A percentile compares a stretch with the other conserved stretches of the same genome.
phyloP scores from a whole-genome alignment of 2,113 vertebrate species.

The Lagenorhynchus albirostris region DNA sequence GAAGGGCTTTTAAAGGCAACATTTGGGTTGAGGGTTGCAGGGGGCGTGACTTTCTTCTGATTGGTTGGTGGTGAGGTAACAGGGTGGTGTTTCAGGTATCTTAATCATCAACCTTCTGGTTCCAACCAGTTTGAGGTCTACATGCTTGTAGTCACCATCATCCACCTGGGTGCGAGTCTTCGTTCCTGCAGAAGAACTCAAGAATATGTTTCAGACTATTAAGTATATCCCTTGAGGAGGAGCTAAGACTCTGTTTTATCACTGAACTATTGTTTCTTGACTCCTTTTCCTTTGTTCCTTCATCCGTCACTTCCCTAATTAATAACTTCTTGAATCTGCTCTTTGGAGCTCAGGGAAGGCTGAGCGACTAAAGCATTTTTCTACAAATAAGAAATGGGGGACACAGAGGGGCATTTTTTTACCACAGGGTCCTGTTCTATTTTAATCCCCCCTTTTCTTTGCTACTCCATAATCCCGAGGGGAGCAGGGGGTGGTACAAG shows the following conservation, averaged over 20 bases:
- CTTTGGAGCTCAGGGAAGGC: background rate
- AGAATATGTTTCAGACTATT: background rate
- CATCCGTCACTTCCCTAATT: background rate
- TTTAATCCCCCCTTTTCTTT: background rate
- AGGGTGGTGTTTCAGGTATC: background rate
- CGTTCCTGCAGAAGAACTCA: background rate
- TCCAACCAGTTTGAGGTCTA: background rate
- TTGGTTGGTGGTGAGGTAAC: background rate
- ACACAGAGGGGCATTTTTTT: background rate
- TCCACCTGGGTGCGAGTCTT: background rate
- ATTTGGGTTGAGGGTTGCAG: background rate
- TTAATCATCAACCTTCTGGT: background rate
- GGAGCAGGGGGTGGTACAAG: background rate
- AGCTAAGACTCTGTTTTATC: background rate
- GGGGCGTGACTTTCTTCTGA: background rate
- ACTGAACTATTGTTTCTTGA: background rate
- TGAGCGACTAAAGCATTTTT: background rate
- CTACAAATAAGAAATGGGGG: background rate
- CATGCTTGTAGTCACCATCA: background rate
- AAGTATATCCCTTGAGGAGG: background rate
- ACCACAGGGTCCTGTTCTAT: too few relatives aligned
- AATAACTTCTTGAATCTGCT: background rate
- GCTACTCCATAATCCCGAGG: background rate
- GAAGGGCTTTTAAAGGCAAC: background rate
- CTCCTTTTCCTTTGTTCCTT: background rate